Evolutionary conservation across 2,113 vertebrate genomes (phyloP).

Genomic region (Petroica traversi): DNA sequence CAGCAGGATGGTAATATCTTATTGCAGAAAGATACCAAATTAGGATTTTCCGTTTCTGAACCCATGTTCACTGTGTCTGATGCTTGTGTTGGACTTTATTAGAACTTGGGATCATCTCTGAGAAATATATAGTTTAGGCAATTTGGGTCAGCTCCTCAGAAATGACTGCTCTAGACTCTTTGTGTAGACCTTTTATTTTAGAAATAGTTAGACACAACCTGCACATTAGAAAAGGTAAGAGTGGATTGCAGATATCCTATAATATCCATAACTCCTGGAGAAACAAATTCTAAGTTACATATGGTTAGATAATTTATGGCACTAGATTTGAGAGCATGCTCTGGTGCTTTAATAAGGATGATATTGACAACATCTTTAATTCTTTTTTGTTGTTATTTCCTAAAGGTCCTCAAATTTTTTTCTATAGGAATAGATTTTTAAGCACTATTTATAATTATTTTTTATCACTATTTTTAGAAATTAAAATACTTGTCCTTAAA

Average conservation of each 20-base stretch:
- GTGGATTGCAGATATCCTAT: neutral
- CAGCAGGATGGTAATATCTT: neutral
- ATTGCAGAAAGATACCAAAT: neutral
- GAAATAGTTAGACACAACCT: neutral
- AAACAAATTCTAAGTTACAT: neutral
- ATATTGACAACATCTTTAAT: neutral
- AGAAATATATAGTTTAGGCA: neutral
- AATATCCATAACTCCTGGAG: neutral
- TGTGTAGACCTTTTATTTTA: neutral
- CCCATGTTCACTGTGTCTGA: accelerated
- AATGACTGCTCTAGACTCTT: accelerated
- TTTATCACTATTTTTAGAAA: neutral
- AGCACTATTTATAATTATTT: neutral
- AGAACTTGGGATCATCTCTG: neutral
- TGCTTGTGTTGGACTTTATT: neutral
- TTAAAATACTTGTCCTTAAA: neutral
- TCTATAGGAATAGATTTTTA: neutral
- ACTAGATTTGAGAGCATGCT: neutral
- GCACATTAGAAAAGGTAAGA: neutral
- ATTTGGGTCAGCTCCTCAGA: neutral
- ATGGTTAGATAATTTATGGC: neutral
- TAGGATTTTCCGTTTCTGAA: neutral
- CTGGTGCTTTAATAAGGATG: neutral
- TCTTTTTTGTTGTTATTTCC: neutral
- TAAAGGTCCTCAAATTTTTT: neutral